Evolutionary conservation across 1,140 invertebrate species (phyloP).

Genomic region (Palaemon carinicauda): DNA sequence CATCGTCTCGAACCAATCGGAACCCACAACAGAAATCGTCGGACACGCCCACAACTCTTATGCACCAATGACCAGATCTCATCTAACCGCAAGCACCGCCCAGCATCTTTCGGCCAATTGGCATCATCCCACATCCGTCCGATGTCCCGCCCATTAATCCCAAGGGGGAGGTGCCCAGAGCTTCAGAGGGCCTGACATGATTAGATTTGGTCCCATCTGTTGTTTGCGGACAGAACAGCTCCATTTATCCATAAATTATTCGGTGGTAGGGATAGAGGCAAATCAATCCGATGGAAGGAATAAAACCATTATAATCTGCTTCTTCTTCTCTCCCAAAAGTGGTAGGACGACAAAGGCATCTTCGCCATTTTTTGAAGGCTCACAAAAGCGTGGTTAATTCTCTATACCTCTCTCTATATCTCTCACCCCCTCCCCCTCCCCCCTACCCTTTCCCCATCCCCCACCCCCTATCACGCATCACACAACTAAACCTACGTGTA

Average conservation of each 20-base stretch:
- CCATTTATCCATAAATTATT: conserved; percentile 60
- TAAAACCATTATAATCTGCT: conserved; percentile 57
- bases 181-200: conserved; percentile 22
- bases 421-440: neutral
- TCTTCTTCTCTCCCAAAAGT: neutral
- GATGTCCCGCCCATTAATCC: neutral
- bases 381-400: neutral
- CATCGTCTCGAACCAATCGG: neutral
- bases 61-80: too few species aligned
- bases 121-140: neutral
- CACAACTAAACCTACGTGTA: neutral
- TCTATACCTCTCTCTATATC: neutral
- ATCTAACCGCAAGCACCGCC: neutral
- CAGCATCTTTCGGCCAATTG: neutral
- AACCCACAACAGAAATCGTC: neutral
- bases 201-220: conserved; percentile 58
- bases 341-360: neutral
- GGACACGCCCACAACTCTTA: neutral
- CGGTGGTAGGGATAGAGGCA: conserved; percentile 58
- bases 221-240: conserved; percentile 56
- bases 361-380: neutral
- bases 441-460: neutral
- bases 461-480: neutral
- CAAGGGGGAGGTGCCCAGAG: neutral
- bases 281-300: conserved; percentile 59